Percentiles rank a stretch among this genome's conserved stretches.
Conservation (phyloP, 1,140 invertebrate species). For the Diprion similis region DNA sequence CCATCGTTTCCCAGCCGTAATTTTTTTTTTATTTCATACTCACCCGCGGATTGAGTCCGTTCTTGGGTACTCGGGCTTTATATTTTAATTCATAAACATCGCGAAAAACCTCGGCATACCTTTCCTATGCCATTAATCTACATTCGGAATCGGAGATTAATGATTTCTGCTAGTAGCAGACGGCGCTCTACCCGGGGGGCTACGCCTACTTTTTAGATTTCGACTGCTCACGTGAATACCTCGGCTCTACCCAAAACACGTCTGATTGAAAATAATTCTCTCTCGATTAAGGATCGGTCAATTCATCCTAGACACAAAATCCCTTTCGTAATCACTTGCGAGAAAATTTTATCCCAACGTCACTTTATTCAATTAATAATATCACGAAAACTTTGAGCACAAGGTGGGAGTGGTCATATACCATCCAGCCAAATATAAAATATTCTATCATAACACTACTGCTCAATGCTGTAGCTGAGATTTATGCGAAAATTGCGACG, state of each 20-base stretch:
- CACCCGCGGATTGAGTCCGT: not conserved
- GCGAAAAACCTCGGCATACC: not conserved
- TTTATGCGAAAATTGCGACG: too few relatives aligned
- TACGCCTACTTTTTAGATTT: conserved; percentile 55
- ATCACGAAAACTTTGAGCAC: not conserved
- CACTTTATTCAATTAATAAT: not conserved
- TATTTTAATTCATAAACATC: not conserved
- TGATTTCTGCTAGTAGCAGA: conserved; percentile 27
- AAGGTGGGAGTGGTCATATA: not conserved
- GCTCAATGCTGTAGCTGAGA: not conserved
- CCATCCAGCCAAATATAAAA: not conserved
- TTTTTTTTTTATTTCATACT: not conserved
- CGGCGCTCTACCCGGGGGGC: conserved; percentile 39
- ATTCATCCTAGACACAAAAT: too few relatives aligned
- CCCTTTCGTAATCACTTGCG: too few relatives aligned
- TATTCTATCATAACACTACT: not conserved
- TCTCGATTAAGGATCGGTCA: not conserved
- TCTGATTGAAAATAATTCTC: not conserved
- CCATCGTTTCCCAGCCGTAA: conserved; percentile 39
- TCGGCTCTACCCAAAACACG: conserved; percentile 5
- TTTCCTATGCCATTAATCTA: not conserved
- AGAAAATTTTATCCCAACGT: not conserved
- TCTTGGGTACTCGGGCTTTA: not conserved
- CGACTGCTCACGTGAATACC: conserved; percentile 53
- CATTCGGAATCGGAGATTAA: not conserved